These are phyloP conservation scores for Martes martes DNA, from an alignment of 2,113 vertebrate species.

Conservation along the genomic window DNA sequence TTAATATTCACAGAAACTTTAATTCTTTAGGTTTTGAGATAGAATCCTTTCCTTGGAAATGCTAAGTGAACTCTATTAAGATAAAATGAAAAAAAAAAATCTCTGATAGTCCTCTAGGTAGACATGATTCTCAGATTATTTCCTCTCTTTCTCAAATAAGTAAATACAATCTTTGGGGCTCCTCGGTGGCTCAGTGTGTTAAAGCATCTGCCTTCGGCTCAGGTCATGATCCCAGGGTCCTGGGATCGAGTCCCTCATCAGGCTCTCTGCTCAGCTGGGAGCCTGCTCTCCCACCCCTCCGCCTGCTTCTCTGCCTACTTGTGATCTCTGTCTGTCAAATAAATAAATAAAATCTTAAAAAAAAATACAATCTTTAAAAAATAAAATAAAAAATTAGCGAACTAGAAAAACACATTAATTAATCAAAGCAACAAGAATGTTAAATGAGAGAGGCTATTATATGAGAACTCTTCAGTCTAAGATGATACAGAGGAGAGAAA, in stretches of 20 bases:
- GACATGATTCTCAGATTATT: not conserved
- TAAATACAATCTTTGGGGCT: not conserved
- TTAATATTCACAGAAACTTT: not conserved
- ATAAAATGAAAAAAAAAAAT: not conserved
- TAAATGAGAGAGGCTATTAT: not conserved
- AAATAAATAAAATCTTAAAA: not conserved
- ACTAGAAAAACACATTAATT: not conserved
- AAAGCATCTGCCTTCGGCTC: not conserved
- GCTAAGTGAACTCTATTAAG: not conserved
- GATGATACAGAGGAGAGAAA: not conserved
- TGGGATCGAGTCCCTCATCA: not conserved
- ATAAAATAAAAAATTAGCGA: not conserved
- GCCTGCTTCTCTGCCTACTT: too few species aligned
- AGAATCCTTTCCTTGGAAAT: not conserved
- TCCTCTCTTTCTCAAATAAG: not conserved
- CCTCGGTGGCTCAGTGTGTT: not conserved
- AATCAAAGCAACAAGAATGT: not conserved
- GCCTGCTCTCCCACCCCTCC: too few species aligned
- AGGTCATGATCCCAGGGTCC: not conserved
- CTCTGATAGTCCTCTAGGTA: not conserved
- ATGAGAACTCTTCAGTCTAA: not conserved
- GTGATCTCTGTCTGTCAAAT: not conserved
- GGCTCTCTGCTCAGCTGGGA: too few species aligned
- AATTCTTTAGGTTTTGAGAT: not conserved
- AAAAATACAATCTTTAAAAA: too few species aligned